Conservation (phyloP, 1,140 invertebrate genomes). For the Drosophila azteca region DNA sequence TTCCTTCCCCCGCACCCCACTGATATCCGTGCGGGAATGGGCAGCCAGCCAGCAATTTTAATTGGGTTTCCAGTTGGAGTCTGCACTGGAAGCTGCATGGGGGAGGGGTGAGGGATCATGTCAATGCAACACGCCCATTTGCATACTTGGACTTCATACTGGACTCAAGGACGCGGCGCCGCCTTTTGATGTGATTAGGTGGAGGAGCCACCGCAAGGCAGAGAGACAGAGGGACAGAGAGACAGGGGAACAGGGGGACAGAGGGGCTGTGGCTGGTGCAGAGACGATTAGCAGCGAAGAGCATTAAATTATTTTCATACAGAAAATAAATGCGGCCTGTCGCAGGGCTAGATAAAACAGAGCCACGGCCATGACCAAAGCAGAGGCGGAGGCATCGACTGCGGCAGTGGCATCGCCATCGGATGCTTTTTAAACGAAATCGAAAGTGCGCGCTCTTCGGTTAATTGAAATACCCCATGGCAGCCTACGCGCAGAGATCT, state of each 20-base stretch:
- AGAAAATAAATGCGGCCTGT: conserved; percentile 64
- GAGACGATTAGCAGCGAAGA: conserved; percentile 37
- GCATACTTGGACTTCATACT: conserved; percentile 54
- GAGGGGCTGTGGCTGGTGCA: conserved; percentile 1
- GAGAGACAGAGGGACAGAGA: not conserved
- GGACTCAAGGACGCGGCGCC: conserved; percentile 64
- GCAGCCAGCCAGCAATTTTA: conserved; percentile 57
- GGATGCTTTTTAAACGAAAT: conserved; percentile 57
- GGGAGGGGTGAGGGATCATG: conserved; percentile 16
- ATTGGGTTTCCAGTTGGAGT: conserved; percentile 41
- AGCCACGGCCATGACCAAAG: conserved; percentile 23
- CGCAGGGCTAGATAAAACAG: conserved; percentile 59
- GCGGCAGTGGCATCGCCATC: too few relatives aligned
- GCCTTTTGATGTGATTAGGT: conserved; percentile 71
- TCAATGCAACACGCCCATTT: conserved; percentile 58
- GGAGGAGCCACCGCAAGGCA: not conserved
- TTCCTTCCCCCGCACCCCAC: conserved; percentile 57
- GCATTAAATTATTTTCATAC: conserved; percentile 77
- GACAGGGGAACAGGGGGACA: too few relatives aligned
- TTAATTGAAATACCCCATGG: conserved; percentile 81
- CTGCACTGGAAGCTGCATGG: conserved; percentile 6
- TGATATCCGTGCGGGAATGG: conserved; percentile 37
- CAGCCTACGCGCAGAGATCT: conserved; percentile 48
- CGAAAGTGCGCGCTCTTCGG: conserved; percentile 72
- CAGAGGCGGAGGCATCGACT: not conserved